Evolutionary conservation across 2,888 invertebrate species (phyloP).

Genomic region (Clivina fossor): DNA sequence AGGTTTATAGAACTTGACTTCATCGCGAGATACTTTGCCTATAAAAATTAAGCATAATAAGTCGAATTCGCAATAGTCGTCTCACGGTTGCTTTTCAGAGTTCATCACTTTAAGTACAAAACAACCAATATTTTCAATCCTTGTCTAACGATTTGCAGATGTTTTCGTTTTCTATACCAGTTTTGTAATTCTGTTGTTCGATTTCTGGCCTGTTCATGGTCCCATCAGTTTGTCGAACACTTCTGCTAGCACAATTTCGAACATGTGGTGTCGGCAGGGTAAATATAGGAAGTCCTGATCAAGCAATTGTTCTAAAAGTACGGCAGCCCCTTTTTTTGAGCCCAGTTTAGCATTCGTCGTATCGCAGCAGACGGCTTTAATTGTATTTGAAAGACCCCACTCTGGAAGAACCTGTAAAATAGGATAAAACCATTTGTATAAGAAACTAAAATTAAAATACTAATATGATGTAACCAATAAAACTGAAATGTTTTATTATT

Average conservation of each 20-base stretch:
- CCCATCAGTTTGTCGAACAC: slow-evolving; percentile 38
- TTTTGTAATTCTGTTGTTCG: too few species aligned
- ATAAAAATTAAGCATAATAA: slow-evolving; percentile 5
- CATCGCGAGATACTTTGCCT: neutral
- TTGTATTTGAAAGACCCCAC: slow-evolving; percentile 13
- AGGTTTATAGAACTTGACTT: slow-evolving; percentile 3
- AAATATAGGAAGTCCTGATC: slow-evolving; percentile 40
- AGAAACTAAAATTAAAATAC: slow-evolving; percentile 34
- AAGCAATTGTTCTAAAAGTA: slow-evolving; percentile 39
- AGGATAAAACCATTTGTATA: slow-evolving; percentile 20
- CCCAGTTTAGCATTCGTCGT: slow-evolving; percentile 42
- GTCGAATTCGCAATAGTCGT: slow-evolving; percentile 19
- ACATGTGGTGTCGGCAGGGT: slow-evolving; percentile 44
- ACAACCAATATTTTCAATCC: too few species aligned
- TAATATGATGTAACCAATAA: too few species aligned
- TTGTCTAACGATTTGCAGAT: too few species aligned
- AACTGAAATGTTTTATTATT: too few species aligned
- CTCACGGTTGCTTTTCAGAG: slow-evolving; percentile 5
- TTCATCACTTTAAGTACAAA: neutral
- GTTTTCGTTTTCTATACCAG: too few species aligned
- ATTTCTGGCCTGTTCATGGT: slow-evolving; percentile 38
- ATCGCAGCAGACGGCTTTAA: slow-evolving; percentile 39
- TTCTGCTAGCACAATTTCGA: slow-evolving; percentile 39
- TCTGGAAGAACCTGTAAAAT: slow-evolving; percentile 28
- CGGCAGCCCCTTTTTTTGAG: slow-evolving; percentile 37